phyloP scores from a whole-genome alignment of 1,140 invertebrate species.

The Ceratitis capitata region DNA sequence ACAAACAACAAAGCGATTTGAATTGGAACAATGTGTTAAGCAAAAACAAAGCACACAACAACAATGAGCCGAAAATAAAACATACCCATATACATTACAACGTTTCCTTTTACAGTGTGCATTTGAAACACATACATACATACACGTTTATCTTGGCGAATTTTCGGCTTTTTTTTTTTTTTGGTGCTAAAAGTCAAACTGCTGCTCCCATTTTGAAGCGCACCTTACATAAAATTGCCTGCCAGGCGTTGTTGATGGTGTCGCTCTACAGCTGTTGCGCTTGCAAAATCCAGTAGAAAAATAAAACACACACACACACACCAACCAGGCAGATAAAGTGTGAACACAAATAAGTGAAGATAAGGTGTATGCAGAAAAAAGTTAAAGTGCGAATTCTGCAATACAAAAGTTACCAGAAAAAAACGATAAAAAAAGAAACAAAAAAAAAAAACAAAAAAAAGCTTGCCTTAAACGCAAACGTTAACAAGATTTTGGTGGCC shows the following conservation, averaged over 20 bases:
- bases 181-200: not conserved
- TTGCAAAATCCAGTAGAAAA: not conserved
- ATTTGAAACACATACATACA: too few species aligned
- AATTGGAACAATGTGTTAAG: not conserved
- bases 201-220: constrained; percentile 28
- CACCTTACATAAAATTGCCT: not conserved
- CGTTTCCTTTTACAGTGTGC: not conserved
- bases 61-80: not conserved
- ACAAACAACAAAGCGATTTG: not conserved
- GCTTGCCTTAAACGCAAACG: not conserved
- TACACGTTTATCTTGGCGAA: not conserved
- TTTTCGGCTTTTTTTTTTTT: too few species aligned
- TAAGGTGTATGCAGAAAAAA: not conserved
- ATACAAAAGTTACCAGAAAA: too few species aligned
- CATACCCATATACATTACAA: not conserved
- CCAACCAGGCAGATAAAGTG: too few species aligned
- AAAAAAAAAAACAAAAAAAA: not conserved
- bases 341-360: not conserved
- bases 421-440: too few species aligned
- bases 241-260: not conserved
- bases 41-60: not conserved
- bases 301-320: too few species aligned
- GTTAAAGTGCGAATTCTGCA: not conserved
- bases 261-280: not conserved
- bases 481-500: not conserved